Conservation (phyloP, 2,113 vertebrate genomes). For the Lichenostomus cassidix region DNA sequence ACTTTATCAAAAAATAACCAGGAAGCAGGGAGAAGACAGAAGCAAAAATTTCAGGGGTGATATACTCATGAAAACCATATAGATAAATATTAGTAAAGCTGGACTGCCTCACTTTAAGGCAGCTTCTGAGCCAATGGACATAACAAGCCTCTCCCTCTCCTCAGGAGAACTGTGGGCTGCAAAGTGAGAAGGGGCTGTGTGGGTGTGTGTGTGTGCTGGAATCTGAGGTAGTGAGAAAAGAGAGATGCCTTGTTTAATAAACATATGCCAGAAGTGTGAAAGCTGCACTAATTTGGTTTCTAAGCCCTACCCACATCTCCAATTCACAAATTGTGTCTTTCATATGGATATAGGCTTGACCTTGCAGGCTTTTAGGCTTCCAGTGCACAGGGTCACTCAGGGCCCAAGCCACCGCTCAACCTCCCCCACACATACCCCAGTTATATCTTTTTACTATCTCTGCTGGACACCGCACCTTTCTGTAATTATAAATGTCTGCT, state of each 20-base stretch:
- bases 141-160: background rate
- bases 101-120: background rate
- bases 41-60: background rate
- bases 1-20: background rate
- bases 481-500: slow-evolving; percentile 87
- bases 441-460: slow-evolving; percentile 82
- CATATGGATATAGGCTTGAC: slow-evolving; percentile 74
- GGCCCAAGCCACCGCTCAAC: slow-evolving; percentile 68
- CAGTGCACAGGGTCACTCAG: slow-evolving; percentile 72
- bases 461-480: slow-evolving; percentile 85
- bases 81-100: background rate
- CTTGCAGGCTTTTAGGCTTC: slow-evolving; percentile 63
- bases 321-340: slow-evolving; percentile 73
- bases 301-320: slow-evolving; percentile 52
- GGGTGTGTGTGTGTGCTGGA: background rate
- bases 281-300: slow-evolving; percentile 66
- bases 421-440: slow-evolving; percentile 73
- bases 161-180: background rate
- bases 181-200: background rate
- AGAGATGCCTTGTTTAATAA: slow-evolving; percentile 41
- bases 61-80: background rate
- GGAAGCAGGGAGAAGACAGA: background rate
- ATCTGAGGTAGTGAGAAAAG: background rate
- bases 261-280: slow-evolving; percentile 65
- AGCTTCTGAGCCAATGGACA: background rate